phyloP scores from a whole-genome alignment of 2,113 vertebrate genomes.

The Neoarius graeffei region DNA sequence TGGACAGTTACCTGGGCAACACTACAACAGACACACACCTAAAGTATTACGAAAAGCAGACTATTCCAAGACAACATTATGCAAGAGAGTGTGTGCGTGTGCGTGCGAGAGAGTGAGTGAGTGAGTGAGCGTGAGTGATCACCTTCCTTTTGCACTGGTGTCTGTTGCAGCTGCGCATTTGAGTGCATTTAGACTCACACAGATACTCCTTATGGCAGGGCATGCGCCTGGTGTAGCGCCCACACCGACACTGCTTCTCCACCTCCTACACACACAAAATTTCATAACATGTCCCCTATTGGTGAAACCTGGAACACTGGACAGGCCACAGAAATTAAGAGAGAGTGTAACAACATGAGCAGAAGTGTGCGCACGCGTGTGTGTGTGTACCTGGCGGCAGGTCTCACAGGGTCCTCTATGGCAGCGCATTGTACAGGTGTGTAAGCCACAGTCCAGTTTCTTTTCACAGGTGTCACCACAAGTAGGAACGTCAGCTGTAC shows the following conservation, averaged over 20 bases:
- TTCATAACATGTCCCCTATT: slow-evolving; percentile 4
- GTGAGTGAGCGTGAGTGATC: not conserved
- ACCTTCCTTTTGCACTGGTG: slow-evolving; percentile 96
- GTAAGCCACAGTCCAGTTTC: slow-evolving; percentile 85
- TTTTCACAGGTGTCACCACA: slow-evolving; percentile 95
- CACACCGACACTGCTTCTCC: slow-evolving; percentile 93
- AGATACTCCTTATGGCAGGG: slow-evolving; percentile 92
- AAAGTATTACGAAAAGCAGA: not conserved
- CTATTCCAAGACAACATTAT: slow-evolving; percentile 1
- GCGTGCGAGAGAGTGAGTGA: not conserved
- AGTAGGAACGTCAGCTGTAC: slow-evolving; percentile 89
- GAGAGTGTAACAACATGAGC: not conserved
- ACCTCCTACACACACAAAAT: slow-evolving; percentile 78
- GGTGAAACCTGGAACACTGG: not conserved
- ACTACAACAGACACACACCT: slow-evolving; percentile 68
- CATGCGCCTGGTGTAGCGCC: slow-evolving; percentile 83
- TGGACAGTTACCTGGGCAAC: slow-evolving; percentile 93
- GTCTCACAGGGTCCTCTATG: slow-evolving; percentile 92
- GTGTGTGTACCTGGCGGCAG: slow-evolving; percentile 84
- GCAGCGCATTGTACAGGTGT: slow-evolving; percentile 93
- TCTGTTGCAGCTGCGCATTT: slow-evolving; percentile 85
- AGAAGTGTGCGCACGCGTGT: slow-evolving; percentile 23
- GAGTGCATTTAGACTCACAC: slow-evolving; percentile 90
- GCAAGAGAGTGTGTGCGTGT: slow-evolving; percentile 3
- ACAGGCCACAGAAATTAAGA: not conserved